Evolutionary conservation across 64 coral and sea anemone genomes (phyloP).

Genomic region (Dendrophyllia cribrosa): DNA sequence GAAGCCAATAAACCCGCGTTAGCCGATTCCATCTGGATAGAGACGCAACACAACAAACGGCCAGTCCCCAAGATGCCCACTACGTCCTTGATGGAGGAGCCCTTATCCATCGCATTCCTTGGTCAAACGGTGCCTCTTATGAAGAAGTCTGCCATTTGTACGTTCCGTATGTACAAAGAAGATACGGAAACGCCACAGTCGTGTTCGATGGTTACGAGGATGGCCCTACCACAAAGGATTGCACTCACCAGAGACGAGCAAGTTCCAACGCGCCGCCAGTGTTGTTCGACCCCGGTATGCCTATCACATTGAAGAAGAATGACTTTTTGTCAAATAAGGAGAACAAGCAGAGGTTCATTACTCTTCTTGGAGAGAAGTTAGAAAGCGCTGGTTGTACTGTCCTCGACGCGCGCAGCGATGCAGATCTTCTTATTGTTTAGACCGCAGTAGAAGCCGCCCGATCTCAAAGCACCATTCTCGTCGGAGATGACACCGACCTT

Average conservation of each 20-base stretch:
- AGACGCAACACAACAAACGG: too few relatives aligned
- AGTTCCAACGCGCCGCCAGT: neutral
- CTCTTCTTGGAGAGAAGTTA: neutral
- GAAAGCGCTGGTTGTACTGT: neutral
- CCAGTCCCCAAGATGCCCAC: too few relatives aligned
- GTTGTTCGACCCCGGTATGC: neutral
- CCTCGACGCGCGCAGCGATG: conserved; percentile 14
- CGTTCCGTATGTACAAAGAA: conserved; percentile 10
- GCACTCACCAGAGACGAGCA: conserved; percentile 22
- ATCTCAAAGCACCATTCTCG: neutral
- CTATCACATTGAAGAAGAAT: conserved; percentile 1
- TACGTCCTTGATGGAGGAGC: too few relatives aligned
- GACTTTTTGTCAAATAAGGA: conserved; percentile 9
- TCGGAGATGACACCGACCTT: conserved; percentile 33
- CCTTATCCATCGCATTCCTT: too few relatives aligned
- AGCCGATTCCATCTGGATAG: too few relatives aligned
- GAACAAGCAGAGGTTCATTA: conserved; percentile 44
- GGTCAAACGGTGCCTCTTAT: neutral
- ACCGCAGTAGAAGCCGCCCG: neutral
- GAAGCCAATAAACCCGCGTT: too few relatives aligned
- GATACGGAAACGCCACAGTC: conserved; percentile 41
- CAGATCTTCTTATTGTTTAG: conserved; percentile 22
- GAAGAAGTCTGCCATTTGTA: neutral
- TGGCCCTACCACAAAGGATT: conserved; percentile 25
- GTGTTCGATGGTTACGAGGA: conserved; percentile 38